phyloP scores from a whole-genome alignment of 2,888 invertebrate genomes.

The Acheta domesticus region DNA sequence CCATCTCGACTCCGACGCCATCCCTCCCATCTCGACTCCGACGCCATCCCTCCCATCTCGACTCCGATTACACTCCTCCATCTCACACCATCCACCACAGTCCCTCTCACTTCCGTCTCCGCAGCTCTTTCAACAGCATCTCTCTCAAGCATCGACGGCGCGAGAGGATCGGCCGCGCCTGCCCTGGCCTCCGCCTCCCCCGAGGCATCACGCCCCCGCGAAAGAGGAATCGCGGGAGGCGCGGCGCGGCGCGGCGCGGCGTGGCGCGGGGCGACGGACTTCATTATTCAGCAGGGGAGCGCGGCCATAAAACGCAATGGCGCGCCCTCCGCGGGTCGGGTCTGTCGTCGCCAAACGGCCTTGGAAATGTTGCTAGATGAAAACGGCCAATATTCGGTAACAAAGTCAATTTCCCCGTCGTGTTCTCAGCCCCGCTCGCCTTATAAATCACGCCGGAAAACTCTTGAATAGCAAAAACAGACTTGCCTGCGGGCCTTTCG shows the following conservation, averaged over 20 bases:
- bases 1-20: no score
- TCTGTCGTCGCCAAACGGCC: neutral
- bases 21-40: no score
- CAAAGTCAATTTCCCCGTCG: neutral
- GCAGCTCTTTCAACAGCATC: no score
- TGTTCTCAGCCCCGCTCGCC: neutral
- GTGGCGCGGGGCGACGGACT: neutral
- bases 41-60: no score
- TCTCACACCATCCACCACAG: no score
- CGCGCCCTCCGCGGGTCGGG: neutral
- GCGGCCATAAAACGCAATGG: neutral
- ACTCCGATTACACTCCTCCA: no score
- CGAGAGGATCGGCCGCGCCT: neutral
- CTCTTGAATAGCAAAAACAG: no score
- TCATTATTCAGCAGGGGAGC: slow-evolving; percentile 1
- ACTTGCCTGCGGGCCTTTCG: no score
- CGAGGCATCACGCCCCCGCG: neutral
- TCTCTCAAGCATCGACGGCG: neutral
- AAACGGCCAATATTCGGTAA: neutral
- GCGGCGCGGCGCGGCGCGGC: no score
- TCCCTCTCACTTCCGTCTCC: no score
- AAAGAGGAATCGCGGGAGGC: no score
- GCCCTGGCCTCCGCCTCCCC: neutral
- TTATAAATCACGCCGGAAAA: neutral
- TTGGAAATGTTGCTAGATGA: slow-evolving; percentile 4